phyloP scores from a whole-genome alignment of 2,113 vertebrate species.

The Centropus bengalensis region DNA sequence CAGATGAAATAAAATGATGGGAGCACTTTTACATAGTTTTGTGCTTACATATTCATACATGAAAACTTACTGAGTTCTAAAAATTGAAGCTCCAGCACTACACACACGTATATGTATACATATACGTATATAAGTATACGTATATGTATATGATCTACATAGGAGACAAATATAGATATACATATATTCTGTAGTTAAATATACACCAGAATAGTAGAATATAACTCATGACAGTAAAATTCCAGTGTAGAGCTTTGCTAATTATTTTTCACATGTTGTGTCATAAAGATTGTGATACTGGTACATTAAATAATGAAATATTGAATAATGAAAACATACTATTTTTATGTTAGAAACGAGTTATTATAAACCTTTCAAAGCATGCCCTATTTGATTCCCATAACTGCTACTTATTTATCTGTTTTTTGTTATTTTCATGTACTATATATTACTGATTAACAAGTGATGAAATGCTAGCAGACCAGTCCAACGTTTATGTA shows the following conservation, averaged over 20 bases:
- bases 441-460: neutral
- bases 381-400: neutral
- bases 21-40: neutral
- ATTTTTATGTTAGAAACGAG: neutral
- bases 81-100: neutral
- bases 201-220: neutral
- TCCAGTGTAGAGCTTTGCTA: neutral
- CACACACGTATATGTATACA: neutral
- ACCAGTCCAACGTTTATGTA: neutral
- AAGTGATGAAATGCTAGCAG: neutral
- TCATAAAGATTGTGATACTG: neutral
- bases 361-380: neutral
- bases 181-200: neutral
- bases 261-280: neutral
- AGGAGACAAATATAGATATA: neutral
- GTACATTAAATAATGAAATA: neutral
- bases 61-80: neutral
- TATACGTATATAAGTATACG: too few relatives aligned
- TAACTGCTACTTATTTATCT: neutral
- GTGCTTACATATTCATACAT: neutral
- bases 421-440: neutral
- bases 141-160: neutral
- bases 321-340: neutral
- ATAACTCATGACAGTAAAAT: neutral
- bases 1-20: neutral